Base-by-base conservation (phyloP, 1,140 invertebrate species). In the Nephotettix cincticeps region DNA sequence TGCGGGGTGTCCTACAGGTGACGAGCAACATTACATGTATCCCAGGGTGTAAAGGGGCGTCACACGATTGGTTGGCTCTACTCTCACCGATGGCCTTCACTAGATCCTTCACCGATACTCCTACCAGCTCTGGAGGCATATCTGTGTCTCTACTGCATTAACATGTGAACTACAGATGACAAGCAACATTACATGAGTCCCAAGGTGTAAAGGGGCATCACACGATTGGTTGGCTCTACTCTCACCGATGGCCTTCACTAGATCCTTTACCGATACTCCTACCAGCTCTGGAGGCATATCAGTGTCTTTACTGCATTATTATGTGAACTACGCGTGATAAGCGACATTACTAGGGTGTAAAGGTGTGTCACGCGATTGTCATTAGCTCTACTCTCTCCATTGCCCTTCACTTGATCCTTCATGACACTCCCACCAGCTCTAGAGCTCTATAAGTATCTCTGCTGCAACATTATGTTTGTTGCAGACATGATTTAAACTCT, bases 71-170 rank as follows among this genome's bases (percentile, higher is more conserved):
- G 82, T 93, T 93, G 6, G 87, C 86, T 72, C 90, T 80, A 75
- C 87, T 90, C 77, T 93, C 91, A 21, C 91, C 90, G 79, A 93
- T 89, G 0, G 88, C 91, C 77, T 92, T 90, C 1, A 93, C 91
- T 45, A 94, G 77, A 70, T 93, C 92, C 69, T 91, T 90, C 1
- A 93, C 91, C 91, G 91, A 92, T 2, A 93, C 90, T 0, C 90
- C 89, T n/a, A 88, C 86, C 51, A 91, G 83, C 77, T 91, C 90
- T 3, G 83, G 81, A 0, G 89, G 87, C 71, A 89, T 82, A 76
- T 86, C 85, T 69, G 83, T 84, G 74, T 70, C 71, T n/a, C n/a
- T n/a, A n/a, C n/a, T n/a, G n/a, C n/a, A n/a, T n/a, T n/a, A n/a
- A n/a, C n/a, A n/a, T n/a, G n/a, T n/a, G n/a, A n/a, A n/a, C n/a